phyloP scores from a whole-genome alignment of 2,888 invertebrate species.

The Harmothoe impar region DNA sequence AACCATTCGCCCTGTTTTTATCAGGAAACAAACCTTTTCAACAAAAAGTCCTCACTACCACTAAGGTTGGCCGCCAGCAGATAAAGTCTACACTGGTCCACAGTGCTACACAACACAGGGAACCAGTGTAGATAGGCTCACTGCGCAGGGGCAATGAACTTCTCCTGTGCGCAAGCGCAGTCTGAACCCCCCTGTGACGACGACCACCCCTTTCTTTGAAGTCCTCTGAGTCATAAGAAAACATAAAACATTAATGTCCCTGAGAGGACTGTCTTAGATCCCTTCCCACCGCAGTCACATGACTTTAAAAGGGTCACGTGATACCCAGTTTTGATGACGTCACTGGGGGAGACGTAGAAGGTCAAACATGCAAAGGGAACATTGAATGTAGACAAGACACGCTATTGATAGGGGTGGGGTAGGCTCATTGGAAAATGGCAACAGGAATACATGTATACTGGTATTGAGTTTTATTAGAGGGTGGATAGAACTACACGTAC shows the following conservation, averaged over 20 bases:
- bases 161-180: conserved; percentile 3
- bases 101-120: no score
- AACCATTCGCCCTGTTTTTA: neutral
- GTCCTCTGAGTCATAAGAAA: conserved; percentile 60
- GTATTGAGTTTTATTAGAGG: no score
- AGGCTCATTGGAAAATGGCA: neutral
- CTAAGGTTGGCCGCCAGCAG: no score
- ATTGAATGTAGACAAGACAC: conserved; percentile 25
- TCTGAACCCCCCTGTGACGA: conserved; percentile 12
- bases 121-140: neutral
- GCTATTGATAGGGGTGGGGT: conserved; percentile 14
- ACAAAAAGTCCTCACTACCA: no score
- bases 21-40: no score
- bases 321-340: conserved; percentile 57
- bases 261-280: conserved; percentile 53
- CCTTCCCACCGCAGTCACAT: conserved; percentile 33
- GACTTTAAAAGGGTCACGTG: conserved; percentile 61
- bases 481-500: no score
- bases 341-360: neutral
- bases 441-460: no score
- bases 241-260: conserved; percentile 62
- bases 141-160: neutral
- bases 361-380: conserved; percentile 52
- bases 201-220: conserved; percentile 33
- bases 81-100: no score